Percentiles rank a stretch among this genome's conserved stretches.
Conservation (phyloP, 2,797 vertebrate genomes). For the Coreius guichenoti region DNA sequence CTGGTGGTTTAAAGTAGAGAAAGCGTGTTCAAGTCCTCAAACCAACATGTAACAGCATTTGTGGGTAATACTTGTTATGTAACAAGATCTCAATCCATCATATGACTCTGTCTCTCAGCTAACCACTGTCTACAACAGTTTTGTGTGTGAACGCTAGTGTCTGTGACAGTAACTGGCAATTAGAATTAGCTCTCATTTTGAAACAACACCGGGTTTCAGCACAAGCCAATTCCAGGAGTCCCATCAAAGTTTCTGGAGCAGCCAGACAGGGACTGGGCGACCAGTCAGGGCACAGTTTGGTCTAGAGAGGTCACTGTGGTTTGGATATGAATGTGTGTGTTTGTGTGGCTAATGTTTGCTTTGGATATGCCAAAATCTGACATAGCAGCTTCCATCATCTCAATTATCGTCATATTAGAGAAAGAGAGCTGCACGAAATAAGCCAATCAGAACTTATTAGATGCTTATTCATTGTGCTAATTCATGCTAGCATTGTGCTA, state of each 20-base stretch:
- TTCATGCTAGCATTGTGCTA: too few species aligned
- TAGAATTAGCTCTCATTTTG: slow-evolving; percentile 13
- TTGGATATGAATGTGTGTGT: slow-evolving; percentile 7
- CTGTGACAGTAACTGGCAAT: slow-evolving; percentile 17
- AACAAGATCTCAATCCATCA: slow-evolving; percentile 2
- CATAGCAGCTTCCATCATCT: neutral
- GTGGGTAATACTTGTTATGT: neutral
- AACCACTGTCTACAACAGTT: slow-evolving; percentile 39
- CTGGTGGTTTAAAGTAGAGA: slow-evolving; percentile 8
- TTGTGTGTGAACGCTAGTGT: neutral
- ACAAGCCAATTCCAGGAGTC: neutral
- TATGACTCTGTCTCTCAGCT: neutral
- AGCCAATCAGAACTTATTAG: neutral
- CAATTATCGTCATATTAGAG: neutral
- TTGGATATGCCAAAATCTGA: slow-evolving; percentile 1
- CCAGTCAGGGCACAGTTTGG: neutral
- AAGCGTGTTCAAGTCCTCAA: neutral
- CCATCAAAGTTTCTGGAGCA: neutral
- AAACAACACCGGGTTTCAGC: neutral
- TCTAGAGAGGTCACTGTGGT: slow-evolving; percentile 5
- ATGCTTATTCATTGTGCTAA: too few species aligned
- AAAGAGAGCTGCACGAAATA: neutral
- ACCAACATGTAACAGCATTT: slow-evolving; percentile 28
- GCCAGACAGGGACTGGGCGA: neutral
- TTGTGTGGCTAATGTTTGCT: slow-evolving; percentile 26